A percentile compares a stretch with the other conserved stretches of the same genome.
phyloP scores from a whole-genome alignment of 92 coral and sea anemone species.

The Bergia puertoricense region DNA sequence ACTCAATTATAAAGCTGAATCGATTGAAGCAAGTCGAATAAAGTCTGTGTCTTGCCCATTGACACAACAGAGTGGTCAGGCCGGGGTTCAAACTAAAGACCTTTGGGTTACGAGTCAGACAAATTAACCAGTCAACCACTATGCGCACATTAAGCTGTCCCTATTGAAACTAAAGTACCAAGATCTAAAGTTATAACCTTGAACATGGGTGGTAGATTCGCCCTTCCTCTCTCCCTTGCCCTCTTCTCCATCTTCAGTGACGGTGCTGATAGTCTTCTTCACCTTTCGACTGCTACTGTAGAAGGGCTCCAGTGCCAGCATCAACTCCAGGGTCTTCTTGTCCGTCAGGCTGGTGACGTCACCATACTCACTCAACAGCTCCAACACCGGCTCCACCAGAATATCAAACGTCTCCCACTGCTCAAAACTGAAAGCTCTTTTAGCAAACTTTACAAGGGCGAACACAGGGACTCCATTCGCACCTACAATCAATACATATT shows the following conservation, averaged over 20 bases:
- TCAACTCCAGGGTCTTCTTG: constrained; percentile 78
- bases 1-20: neutral
- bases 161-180: too few species aligned
- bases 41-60: too few species aligned
- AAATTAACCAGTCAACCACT: too few species aligned
- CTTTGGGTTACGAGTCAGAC: too few species aligned
- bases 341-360: constrained; percentile 62
- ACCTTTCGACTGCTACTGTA: constrained; percentile 70
- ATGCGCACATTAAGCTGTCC: too few species aligned
- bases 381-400: constrained; percentile 70
- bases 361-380: constrained; percentile 61
- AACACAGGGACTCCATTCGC: constrained; percentile 86
- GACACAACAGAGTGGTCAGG: too few species aligned
- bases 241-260: constrained; percentile 52
- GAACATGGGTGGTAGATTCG: constrained; percentile 43
- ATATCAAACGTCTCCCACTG: constrained; percentile 90
- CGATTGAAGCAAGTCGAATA: too few species aligned
- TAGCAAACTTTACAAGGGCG: constrained; percentile 87
- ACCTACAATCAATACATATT: constrained; percentile 45
- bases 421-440: constrained; percentile 87
- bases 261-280: constrained; percentile 58
- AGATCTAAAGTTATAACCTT: constrained; percentile 28
- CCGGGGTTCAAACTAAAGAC: too few species aligned
- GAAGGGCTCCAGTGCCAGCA: constrained; percentile 91
- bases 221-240: constrained; percentile 26